Conservation (phyloP, 2,888 invertebrate genomes). For the Catocala fraxini region DNA sequence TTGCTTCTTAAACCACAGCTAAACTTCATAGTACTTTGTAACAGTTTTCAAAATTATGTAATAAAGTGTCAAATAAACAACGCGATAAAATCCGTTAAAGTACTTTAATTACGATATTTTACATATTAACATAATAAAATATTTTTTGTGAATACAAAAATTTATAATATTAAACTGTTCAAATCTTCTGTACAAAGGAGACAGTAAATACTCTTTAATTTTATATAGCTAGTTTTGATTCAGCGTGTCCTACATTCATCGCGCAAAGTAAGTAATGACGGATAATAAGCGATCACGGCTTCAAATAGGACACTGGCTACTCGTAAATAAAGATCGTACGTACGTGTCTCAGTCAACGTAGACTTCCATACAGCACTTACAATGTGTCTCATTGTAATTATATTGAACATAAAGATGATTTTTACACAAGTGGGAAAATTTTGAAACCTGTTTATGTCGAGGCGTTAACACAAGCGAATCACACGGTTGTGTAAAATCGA, state of each 20-base stretch:
- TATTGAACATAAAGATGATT: constrained; percentile 11
- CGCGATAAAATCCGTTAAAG: too few relatives aligned
- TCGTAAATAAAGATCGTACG: constrained; percentile 8
- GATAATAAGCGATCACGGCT: constrained; percentile 43
- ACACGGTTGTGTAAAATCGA: constrained; percentile 45
- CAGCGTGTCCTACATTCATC: constrained; percentile 41
- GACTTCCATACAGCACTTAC: not conserved
- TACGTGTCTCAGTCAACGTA: constrained; percentile 25
- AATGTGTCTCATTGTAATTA: constrained; percentile 17
- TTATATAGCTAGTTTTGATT: too few relatives aligned
- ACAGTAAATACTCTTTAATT: too few relatives aligned
- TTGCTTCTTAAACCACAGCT: too few relatives aligned
- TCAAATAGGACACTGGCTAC: constrained; percentile 50
- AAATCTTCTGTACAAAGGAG: too few relatives aligned
- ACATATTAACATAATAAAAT: too few relatives aligned
- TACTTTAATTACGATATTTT: too few relatives aligned
- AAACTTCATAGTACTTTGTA: too few relatives aligned
- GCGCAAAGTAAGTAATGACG: constrained; percentile 56
- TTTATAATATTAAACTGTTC: too few relatives aligned
- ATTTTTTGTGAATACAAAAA: too few relatives aligned
- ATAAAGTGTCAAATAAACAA: too few relatives aligned
- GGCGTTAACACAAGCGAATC: constrained; percentile 22
- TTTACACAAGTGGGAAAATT: constrained; percentile 12
- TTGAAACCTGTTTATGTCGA: constrained; percentile 16
- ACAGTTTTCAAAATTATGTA: too few relatives aligned